Base-by-base conservation (phyloP, 1,140 invertebrate genomes). In the Elymnias hypermnestra region DNA sequence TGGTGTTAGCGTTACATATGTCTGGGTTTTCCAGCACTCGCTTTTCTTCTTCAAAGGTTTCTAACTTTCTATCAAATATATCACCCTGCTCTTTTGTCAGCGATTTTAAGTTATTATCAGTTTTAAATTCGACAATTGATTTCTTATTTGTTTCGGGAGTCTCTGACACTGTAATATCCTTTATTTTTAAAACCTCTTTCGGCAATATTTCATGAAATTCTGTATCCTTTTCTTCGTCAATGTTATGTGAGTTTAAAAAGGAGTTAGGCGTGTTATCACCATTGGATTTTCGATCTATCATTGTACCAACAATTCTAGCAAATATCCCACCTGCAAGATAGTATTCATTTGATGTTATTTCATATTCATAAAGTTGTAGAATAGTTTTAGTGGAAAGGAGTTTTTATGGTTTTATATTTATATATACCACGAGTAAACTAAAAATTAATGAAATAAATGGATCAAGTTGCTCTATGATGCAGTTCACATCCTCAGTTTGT, bases 171-270 rank as follows among this genome's bases (percentile, higher is more conserved):
- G 62, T 70, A 10, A 81, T 86, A 44, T 87, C 75, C 75, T 85
- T 87, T 6, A 63, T 60, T 57, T 72, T 79, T 19, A 86, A 61
- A 17, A 81, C 70, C 63, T 92, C 90, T 64, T 89, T 89, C 1
- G 90, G 90, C 51, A 92, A 63, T 6, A 89, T 88, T 66, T 92
- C 91, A 47, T 90, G 90, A 67, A 90, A 90, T 53, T 92, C 90
- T 3, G 87, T 90, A 57, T 92, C 90, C 1, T 90, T 91, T 56
- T 83, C 89, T 53, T 91, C 90, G 26, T 90, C 89, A 25, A 75
- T 75, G 49, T 64, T 66, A 26, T 78, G 69, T 17, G 68, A 43
- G 12, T 57, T 57, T 8, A 53, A 35, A 8, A 52, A 82, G 60
- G 39, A 33, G 40, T 50, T 59, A 15, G 43, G 21, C 5, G 52